A percentile compares a stretch with the other conserved stretches of the same genome.
These are phyloP conservation scores for Sinhomidia bicolor DNA, from an alignment of 2,888 invertebrate genomes.

Conservation along the genomic window DNA sequence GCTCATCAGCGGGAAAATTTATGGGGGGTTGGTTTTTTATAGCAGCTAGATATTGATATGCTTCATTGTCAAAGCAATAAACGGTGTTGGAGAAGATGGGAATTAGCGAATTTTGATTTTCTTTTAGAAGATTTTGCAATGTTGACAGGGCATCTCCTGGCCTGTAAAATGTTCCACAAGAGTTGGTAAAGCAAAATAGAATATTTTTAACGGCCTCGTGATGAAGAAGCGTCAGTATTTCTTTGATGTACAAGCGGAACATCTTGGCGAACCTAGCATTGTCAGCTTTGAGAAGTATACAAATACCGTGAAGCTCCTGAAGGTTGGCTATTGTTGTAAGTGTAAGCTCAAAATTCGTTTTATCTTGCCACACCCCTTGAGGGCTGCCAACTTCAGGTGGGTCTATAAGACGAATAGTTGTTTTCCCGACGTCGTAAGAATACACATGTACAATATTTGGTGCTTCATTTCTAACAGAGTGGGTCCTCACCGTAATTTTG, in stretches of 20 bases:
- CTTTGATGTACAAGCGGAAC: slow-evolving; percentile 55
- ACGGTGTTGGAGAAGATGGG: slow-evolving; percentile 34
- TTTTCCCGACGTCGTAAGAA: not conserved
- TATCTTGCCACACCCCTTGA: not conserved
- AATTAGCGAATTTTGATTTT: slow-evolving; percentile 55
- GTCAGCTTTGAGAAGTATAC: slow-evolving; percentile 63
- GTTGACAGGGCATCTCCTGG: slow-evolving; percentile 72
- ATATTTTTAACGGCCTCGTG: slow-evolving; percentile 60
- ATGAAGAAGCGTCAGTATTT: slow-evolving; percentile 58
- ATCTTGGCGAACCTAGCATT: not conserved
- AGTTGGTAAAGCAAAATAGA: slow-evolving; percentile 67
- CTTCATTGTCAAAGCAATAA: slow-evolving; percentile 75
- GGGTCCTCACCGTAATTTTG: slow-evolving; percentile 17
- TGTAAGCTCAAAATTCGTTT: slow-evolving; percentile 1
- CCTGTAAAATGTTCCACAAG: slow-evolving; percentile 45
- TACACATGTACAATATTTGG: slow-evolving; percentile 20
- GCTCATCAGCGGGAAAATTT: not conserved
- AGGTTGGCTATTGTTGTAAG: not conserved
- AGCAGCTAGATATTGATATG: slow-evolving; percentile 73
- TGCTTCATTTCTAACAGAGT: slow-evolving; percentile 41
- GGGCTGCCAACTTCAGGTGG: slow-evolving; percentile 67
- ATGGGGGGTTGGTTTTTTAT: slow-evolving; percentile 4
- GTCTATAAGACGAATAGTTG: slow-evolving; percentile 53
- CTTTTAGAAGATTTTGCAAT: slow-evolving; percentile 40
- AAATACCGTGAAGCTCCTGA: slow-evolving; percentile 21